Conservation (phyloP, 2,888 invertebrate genomes). For the Scaptomyza parva region DNA sequence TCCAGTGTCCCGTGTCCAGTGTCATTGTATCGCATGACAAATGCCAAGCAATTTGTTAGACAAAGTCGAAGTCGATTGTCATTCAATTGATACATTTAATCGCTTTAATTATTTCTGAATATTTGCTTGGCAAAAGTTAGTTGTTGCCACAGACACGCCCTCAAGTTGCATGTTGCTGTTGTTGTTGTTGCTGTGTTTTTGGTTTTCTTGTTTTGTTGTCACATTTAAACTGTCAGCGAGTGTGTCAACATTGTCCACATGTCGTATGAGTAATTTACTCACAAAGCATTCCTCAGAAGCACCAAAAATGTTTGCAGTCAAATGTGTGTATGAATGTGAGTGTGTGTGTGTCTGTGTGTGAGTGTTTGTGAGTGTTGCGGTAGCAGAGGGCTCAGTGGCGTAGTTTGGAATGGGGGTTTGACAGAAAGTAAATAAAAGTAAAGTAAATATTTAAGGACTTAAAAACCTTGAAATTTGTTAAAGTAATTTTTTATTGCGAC, state of each 20-base stretch:
- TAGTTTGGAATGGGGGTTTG: background rate
- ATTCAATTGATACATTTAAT: constrained; percentile 37
- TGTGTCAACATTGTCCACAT: constrained; percentile 50
- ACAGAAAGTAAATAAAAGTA: background rate
- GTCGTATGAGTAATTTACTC: constrained; percentile 69
- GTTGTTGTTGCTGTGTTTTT: no score
- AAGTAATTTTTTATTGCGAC: no score
- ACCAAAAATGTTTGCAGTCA: constrained; percentile 43
- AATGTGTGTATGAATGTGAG: no score
- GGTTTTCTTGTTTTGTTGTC: constrained; percentile 6
- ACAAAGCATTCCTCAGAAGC: constrained; percentile 56
- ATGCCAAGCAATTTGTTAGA: constrained; percentile 34
- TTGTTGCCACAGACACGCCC: constrained; percentile 34
- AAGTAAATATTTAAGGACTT: background rate
- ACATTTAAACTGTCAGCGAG: constrained; percentile 48
- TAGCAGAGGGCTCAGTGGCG: constrained; percentile 15
- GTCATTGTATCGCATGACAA: constrained; percentile 43
- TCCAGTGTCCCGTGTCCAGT: background rate
- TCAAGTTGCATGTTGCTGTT: background rate
- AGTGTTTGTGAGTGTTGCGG: background rate
- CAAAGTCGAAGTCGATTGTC: constrained; percentile 27
- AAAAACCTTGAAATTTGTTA: background rate
- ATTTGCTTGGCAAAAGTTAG: constrained; percentile 6
- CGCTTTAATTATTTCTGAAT: constrained; percentile 24
- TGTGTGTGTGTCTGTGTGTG: no score